Evolutionary conservation across 2,797 vertebrate species (phyloP).

Genomic region (Toxotes lorentzi): DNA sequence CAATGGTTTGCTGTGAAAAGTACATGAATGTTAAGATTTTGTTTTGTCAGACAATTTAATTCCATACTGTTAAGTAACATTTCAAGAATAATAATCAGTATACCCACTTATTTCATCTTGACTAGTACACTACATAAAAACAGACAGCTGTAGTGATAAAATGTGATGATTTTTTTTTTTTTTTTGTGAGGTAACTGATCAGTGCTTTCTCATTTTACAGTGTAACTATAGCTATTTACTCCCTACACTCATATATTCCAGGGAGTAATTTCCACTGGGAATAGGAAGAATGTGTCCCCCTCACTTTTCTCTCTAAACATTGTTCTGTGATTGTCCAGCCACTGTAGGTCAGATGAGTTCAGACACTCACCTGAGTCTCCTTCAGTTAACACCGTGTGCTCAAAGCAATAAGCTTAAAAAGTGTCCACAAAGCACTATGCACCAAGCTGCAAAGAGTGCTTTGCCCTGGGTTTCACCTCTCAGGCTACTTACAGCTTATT

Average conservation of each 20-base stretch:
- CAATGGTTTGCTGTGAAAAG: neutral
- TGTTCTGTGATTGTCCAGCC: neutral
- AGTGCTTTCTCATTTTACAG: neutral
- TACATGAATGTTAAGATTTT: neutral
- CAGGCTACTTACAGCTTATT: neutral
- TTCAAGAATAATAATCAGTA: neutral
- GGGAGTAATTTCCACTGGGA: neutral
- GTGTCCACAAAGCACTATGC: no score
- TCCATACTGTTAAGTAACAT: neutral
- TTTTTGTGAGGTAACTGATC: neutral
- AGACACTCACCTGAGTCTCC: neutral
- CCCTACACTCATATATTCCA: neutral
- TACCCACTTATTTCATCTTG: no score
- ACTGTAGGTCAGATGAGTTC: neutral
- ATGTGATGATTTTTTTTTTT: no score
- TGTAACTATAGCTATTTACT: neutral
- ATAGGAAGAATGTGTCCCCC: neutral
- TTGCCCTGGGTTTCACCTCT: neutral
- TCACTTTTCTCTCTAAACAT: neutral
- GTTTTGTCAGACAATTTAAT: neutral
- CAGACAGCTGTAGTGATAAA: no score
- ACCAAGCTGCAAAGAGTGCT: no score
- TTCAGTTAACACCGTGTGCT: neutral
- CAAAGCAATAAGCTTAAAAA: neutral
- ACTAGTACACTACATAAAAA: no score